phyloP scores from a whole-genome alignment of 2,888 invertebrate species.

The Biston betularia region DNA sequence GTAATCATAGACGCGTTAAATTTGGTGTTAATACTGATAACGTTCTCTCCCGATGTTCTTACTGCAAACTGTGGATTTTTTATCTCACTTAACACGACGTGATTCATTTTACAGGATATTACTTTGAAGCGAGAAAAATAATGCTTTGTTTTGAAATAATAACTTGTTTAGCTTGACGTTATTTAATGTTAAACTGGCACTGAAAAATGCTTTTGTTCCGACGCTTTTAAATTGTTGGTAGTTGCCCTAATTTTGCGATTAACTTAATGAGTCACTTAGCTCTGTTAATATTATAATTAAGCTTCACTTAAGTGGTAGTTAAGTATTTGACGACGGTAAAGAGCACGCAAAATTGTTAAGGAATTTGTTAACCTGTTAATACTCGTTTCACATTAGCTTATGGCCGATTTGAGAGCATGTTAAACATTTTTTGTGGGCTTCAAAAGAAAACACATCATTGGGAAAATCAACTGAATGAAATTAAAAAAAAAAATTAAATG shows the following conservation, averaged over 20 bases:
- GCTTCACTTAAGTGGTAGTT: conserved; percentile 15
- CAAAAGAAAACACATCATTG: no score
- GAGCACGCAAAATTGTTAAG: conserved; percentile 12
- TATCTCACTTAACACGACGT: conserved; percentile 30
- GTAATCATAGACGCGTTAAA: no score
- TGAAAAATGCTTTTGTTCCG: conserved; percentile 24
- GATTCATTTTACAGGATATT: conserved; percentile 35
- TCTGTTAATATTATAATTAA: conserved; percentile 19
- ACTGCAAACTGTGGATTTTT: conserved; percentile 21
- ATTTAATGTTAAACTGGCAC: conserved; percentile 20
- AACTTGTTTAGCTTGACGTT: conserved; percentile 26
- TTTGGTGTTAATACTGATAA: neutral
- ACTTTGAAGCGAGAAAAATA: conserved; percentile 27
- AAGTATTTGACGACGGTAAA: conserved; percentile 8
- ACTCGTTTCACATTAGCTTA: conserved; percentile 1
- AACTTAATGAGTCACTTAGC: conserved; percentile 16
- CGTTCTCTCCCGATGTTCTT: conserved; percentile 1
- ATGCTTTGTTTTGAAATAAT: conserved; percentile 32
- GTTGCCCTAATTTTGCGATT: conserved; percentile 15
- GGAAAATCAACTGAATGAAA: no score
- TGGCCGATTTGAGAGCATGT: neutral
- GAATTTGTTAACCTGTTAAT: conserved; percentile 6
- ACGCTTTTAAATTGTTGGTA: conserved; percentile 25
- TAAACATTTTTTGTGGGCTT: no score
- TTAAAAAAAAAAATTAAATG: no score